Evolutionary conservation across 2,888 invertebrate species (phyloP).

Genomic region (Acrobasis repandana): DNA sequence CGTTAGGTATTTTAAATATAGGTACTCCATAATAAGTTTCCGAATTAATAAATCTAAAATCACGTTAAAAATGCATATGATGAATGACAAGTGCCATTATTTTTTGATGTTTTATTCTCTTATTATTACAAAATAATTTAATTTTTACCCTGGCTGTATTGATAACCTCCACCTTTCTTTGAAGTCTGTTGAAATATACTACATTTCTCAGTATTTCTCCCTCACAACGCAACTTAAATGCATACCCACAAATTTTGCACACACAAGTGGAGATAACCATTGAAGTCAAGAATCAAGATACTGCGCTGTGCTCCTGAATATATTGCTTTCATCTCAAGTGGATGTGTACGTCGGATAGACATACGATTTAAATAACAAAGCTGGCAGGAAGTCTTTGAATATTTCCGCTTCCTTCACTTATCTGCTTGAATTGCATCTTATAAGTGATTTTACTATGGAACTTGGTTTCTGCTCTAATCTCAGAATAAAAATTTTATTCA

Average conservation of each 20-base stretch:
- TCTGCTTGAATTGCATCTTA: constrained; percentile 5
- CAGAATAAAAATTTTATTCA: neutral
- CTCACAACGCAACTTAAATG: neutral
- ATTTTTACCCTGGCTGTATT: no score
- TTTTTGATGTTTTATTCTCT: no score
- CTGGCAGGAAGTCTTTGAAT: constrained; percentile 9
- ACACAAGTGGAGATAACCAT: constrained; percentile 14
- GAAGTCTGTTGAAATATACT: no score
- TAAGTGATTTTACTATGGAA: constrained; percentile 5
- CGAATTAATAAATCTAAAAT: no score
- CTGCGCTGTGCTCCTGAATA: neutral
- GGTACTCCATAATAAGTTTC: no score
- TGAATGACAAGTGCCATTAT: no score
- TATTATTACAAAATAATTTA: no score
- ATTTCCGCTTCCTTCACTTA: constrained; percentile 8
- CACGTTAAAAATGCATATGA: no score
- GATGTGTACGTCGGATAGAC: constrained; percentile 12
- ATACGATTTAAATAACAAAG: constrained; percentile 18
- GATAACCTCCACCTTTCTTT: no score
- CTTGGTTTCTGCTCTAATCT: neutral
- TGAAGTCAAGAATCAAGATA: neutral
- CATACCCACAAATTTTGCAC: constrained; percentile 13
- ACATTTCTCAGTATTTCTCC: neutral
- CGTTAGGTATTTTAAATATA: no score
- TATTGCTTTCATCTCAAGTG: constrained; percentile 15